A percentile compares a stretch with the other conserved stretches of the same genome.
Evolutionary conservation across 2,797 vertebrate species (phyloP).

Genomic region (Bovichtus diacanthus): DNA sequence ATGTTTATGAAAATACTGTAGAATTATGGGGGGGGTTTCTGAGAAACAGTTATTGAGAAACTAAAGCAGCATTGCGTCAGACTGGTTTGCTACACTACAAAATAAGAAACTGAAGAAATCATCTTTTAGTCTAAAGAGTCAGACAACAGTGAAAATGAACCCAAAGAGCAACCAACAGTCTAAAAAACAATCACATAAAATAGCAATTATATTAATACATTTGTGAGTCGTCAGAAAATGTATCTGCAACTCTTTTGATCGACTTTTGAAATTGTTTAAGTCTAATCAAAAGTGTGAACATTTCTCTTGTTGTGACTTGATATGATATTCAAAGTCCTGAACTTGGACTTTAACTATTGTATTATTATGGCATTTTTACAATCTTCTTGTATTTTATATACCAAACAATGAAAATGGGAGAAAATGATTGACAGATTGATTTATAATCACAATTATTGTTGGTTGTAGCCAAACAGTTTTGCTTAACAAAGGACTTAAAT

Average conservation of each 20-base stretch:
- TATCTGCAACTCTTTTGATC: neutral
- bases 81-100: neutral
- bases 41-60: slow-evolving; percentile 60
- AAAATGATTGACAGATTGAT: neutral
- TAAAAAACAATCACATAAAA: neutral
- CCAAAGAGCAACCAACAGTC: neutral
- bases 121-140: slow-evolving; percentile 3
- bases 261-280: neutral
- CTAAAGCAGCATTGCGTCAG: slow-evolving; percentile 28
- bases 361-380: neutral
- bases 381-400: neutral
- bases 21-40: slow-evolving; percentile 26
- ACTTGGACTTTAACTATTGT: neutral
- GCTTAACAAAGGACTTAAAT: neutral
- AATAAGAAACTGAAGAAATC: neutral
- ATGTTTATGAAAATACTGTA: slow-evolving; percentile 49
- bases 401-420: neutral
- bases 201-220: neutral
- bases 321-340: neutral
- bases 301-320: neutral
- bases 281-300: neutral
- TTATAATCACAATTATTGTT: neutral
- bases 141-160: neutral
- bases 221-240: neutral
- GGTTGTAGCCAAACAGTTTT: neutral